These are phyloP conservation scores for Salvator merianae DNA, from an alignment of 2,113 vertebrate genomes.

Conservation along the genomic window DNA sequence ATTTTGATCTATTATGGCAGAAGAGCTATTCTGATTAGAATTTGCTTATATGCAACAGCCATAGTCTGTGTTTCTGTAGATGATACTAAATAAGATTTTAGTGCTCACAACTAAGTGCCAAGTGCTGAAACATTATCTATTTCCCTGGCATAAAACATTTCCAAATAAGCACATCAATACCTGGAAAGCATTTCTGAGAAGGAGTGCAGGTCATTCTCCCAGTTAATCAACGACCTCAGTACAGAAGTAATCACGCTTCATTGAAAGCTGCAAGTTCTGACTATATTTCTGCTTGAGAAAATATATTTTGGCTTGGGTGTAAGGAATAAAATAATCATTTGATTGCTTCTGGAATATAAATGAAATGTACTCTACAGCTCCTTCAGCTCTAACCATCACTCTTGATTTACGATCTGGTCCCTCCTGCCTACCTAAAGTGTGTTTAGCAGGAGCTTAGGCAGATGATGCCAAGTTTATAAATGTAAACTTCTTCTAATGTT, in stretches of 20 bases:
- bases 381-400: background rate
- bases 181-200: slow-evolving; percentile 19
- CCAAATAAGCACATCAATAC: slow-evolving; percentile 36
- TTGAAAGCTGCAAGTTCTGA: slow-evolving; percentile 19
- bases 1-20: background rate
- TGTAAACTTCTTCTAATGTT: background rate
- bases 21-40: background rate
- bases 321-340: slow-evolving; percentile 24
- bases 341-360: slow-evolving; percentile 23
- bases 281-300: slow-evolving; percentile 14
- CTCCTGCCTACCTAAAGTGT: background rate
- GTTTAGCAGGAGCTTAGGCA: slow-evolving; percentile 24
- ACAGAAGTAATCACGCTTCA: slow-evolving; percentile 29
- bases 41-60: background rate
- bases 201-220: slow-evolving; percentile 19
- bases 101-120: background rate
- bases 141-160: slow-evolving; percentile 22
- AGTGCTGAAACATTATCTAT: background rate
- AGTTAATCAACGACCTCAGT: slow-evolving; percentile 50
- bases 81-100: background rate
- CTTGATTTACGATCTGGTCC: slow-evolving; percentile 4
- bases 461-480: slow-evolving; percentile 23
- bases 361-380: slow-evolving; percentile 1
- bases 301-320: slow-evolving; percentile 7
- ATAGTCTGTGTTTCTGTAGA: background rate